These are phyloP conservation scores for Masnerella sp. DNA, from an alignment of 2,888 invertebrate species.

Conservation along the genomic window DNA sequence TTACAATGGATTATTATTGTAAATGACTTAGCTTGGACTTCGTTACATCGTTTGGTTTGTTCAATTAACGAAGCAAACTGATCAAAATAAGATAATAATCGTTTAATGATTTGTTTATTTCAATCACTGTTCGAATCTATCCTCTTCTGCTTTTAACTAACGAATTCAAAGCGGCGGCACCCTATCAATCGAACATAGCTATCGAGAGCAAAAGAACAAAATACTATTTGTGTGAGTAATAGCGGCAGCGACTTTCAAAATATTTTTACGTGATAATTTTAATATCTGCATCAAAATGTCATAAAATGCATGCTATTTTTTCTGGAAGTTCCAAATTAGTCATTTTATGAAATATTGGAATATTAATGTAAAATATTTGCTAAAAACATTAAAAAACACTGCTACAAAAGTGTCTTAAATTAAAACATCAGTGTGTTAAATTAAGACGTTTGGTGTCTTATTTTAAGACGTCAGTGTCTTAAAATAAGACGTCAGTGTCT, in stretches of 20 bases:
- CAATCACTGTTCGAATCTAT: slow-evolving; percentile 47
- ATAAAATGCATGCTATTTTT: too few species aligned
- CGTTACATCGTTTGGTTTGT: slow-evolving; percentile 67
- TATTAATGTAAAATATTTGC: neutral
- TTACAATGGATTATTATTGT: slow-evolving; percentile 64
- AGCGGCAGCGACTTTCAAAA: slow-evolving; percentile 55
- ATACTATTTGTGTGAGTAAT: slow-evolving; percentile 35
- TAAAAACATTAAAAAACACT: too few species aligned
- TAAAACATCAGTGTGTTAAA: too few species aligned
- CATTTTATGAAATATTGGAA: too few species aligned
- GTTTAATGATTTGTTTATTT: slow-evolving; percentile 64
- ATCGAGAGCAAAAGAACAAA: slow-evolving; percentile 26
- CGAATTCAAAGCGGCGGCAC: slow-evolving; percentile 39
- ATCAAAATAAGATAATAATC: slow-evolving; percentile 68
- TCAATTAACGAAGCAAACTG: slow-evolving; percentile 66
- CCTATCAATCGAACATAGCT: slow-evolving; percentile 50
- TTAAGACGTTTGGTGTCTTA: too few species aligned
- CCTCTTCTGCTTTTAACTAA: slow-evolving; percentile 48
- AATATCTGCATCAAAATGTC: too few species aligned
- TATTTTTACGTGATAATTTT: too few species aligned
- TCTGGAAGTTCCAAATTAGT: too few species aligned
- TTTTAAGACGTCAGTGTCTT: too few species aligned
- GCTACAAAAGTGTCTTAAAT: too few species aligned
- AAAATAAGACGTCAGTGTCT: too few species aligned
- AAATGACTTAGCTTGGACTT: slow-evolving; percentile 68